Evolutionary conservation across 2,113 vertebrate genomes (phyloP), one percentile per base, ranked within the genome.

Genomic region (Piaya cayana): DNA sequence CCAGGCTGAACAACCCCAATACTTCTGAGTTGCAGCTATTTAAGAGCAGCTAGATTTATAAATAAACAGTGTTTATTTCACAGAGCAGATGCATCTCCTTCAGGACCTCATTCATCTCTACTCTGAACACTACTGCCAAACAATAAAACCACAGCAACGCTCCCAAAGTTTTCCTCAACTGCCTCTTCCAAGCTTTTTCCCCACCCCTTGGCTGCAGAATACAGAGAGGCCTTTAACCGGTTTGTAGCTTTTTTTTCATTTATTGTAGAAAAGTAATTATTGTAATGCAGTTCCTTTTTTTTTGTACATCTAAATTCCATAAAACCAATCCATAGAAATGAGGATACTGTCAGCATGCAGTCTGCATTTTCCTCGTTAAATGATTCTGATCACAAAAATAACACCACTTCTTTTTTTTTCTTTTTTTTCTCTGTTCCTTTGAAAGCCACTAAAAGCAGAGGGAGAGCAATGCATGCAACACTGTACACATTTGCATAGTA

Each of bases 401-500:
- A 98, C 98, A 98, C 67, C 98, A 98, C 97, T 93, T 97, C 93
- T 97, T 95, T 95, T n/a, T n/a, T n/a, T n/a, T n/a, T n/a, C n/a
- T n/a, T 85, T 39, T 39, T 39, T 92, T 86, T 95, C 93, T 96
- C 26, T 78, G 47, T 97, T 88, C 27, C 92, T 96, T 94, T 90
- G 97, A 97, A 98, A 98, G 98, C 98, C 98, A 98, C 98, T 97
- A 97, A 97, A 98, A 98, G 98, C 98, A 97, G 97, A 98, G 96
- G 98, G 97, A 98, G 96, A 98, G 97, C 96, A 97, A 97, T 98
- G 98, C 98, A 99, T 99, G 98, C 98, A 98, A 97, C 98, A 98
- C 98, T 98, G 97, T 98, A 98, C 97, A 98, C 98, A 97, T 98
- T 98, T 99, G 98, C 98, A 99, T 99, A 99, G 98, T 98, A 98